Evolutionary conservation across 2,113 vertebrate species (phyloP).

Genomic region (Gopherus evgoodei): DNA sequence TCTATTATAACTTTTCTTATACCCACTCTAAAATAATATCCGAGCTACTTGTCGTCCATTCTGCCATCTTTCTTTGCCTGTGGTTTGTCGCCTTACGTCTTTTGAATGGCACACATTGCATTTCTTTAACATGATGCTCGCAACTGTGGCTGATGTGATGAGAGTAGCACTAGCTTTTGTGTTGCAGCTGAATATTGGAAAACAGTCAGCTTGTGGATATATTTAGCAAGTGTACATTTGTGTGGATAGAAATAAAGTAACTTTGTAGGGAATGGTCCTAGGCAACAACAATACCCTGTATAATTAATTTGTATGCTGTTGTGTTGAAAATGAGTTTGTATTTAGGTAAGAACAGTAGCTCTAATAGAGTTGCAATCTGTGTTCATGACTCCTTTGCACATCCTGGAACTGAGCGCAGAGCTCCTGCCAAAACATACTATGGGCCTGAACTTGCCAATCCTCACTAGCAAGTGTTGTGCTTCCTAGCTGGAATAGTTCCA

Average conservation of each 20-base stretch:
- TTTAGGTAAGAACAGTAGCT: neutral
- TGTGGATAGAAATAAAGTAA: slow-evolving; percentile 37
- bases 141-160: neutral
- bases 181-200: slow-evolving; percentile 60
- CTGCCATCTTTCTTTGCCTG: neutral
- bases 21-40: neutral
- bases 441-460: accelerated
- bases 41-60: neutral
- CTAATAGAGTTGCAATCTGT: neutral
- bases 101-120: neutral
- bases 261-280: slow-evolving; percentile 34
- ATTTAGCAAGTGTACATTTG: slow-evolving; percentile 42
- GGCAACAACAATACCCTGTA: slow-evolving; percentile 35
- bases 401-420: neutral
- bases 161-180: slow-evolving; percentile 30
- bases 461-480: accelerated
- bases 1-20: slow-evolving; percentile 22
- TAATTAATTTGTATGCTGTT: neutral
- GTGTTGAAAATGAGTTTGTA: neutral
- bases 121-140: slow-evolving; percentile 6
- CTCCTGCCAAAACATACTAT: neutral
- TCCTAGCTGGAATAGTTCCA: neutral
- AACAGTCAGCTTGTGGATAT: slow-evolving; percentile 34
- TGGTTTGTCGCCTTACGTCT: slow-evolving; percentile 47
- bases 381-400: neutral